Evolutionary conservation across 2,888 invertebrate genomes (phyloP).

Genomic region (Mystacides longicornis): DNA sequence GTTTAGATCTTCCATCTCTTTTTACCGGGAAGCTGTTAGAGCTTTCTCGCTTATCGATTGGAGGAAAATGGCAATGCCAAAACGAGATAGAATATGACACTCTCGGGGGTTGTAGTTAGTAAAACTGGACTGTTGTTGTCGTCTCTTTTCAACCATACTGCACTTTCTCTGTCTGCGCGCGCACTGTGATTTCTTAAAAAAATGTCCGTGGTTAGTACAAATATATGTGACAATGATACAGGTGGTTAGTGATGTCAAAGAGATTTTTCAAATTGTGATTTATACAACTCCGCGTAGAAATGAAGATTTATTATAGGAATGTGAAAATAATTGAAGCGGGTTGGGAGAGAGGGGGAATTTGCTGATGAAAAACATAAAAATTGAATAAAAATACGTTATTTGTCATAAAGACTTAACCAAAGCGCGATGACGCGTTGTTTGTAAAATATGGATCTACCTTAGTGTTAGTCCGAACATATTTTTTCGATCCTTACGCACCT

Average conservation of each 20-base stretch:
- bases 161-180: conserved; percentile 15
- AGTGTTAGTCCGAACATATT: too few species aligned
- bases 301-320: conserved; percentile 4
- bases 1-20: conserved; percentile 12
- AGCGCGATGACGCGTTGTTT: too few species aligned
- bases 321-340: conserved; percentile 6
- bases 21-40: conserved; percentile 8
- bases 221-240: conserved; percentile 16
- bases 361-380: neutral
- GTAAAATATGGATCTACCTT: too few species aligned
- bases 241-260: conserved; percentile 23
- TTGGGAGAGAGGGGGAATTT: too few species aligned
- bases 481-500: too few species aligned
- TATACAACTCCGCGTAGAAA: conserved; percentile 6
- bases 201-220: conserved; percentile 7
- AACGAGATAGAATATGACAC: conserved; percentile 7
- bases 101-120: conserved; percentile 4
- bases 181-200: conserved; percentile 6
- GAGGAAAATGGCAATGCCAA: conserved; percentile 14
- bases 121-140: conserved; percentile 13
- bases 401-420: neutral
- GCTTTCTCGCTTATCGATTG: conserved; percentile 25
- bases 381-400: conserved; percentile 1
- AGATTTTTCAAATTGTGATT: conserved; percentile 10
- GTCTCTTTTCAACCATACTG: conserved; percentile 7